Percentiles rank a stretch among this genome's conserved stretches.
Conservation (phyloP, 2,113 vertebrate genomes). For the Brienomyrus brachyistius region DNA sequence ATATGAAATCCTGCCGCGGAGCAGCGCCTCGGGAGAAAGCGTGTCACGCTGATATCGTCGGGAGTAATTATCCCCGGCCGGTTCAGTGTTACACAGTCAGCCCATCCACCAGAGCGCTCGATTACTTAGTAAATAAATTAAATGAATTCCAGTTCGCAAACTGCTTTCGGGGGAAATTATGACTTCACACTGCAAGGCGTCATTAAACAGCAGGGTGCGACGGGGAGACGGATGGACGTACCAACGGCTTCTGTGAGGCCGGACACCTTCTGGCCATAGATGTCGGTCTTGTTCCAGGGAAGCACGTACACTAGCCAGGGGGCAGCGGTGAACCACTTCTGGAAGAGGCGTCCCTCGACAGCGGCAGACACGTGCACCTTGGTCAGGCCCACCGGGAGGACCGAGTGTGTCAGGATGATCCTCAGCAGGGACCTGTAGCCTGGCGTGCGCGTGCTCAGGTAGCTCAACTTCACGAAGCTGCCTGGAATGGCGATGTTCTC, state of each 20-base stretch:
- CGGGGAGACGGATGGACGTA: conserved; percentile 51
- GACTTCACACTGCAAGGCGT: not conserved
- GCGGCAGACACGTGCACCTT: conserved; percentile 86
- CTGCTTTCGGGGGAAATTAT: not conserved
- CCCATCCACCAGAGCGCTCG: not conserved
- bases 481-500: conserved; percentile 87
- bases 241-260: conserved; percentile 85
- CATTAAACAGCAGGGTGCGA: not conserved
- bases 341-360: conserved; percentile 83
- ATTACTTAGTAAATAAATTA: not conserved
- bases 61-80: conserved; percentile 7
- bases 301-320: conserved; percentile 83
- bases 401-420: conserved; percentile 80
- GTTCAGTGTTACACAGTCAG: conserved; percentile 1
- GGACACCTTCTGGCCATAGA: conserved; percentile 92
- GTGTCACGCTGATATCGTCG: not conserved
- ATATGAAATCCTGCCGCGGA: not conserved
- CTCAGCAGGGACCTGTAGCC: conserved; percentile 88
- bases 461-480: conserved; percentile 86
- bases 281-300: conserved; percentile 96
- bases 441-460: conserved; percentile 83
- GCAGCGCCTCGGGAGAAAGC: not conserved
- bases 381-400: conserved; percentile 71
- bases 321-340: conserved; percentile 89
- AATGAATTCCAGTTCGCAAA: not conserved